phyloP scores from a whole-genome alignment of 2,113 vertebrate species.

The Madoqua kirkii region DNA sequence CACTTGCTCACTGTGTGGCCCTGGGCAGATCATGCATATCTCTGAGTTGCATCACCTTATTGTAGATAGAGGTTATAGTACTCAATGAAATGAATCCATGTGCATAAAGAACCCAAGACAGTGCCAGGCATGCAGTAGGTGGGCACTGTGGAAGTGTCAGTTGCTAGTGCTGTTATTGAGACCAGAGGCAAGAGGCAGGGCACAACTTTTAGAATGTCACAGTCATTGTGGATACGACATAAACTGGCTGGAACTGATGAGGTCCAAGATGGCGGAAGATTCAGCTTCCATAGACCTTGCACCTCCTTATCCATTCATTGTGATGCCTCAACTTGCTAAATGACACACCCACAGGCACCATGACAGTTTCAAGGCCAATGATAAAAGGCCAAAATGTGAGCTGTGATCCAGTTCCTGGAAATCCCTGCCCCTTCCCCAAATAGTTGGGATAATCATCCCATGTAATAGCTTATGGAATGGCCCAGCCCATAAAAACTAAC shows the following conservation, averaged over 20 bases:
- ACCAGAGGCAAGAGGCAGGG: neutral
- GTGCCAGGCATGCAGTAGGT: neutral
- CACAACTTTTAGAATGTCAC: neutral
- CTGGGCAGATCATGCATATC: neutral
- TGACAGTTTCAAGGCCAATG: neutral
- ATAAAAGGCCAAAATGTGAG: neutral
- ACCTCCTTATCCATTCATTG: neutral
- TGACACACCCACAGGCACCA: neutral
- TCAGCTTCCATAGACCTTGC: neutral
- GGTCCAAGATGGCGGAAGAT: neutral
- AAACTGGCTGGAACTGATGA: neutral
- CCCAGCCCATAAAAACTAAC: neutral
- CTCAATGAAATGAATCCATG: neutral
- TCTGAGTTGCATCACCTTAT: neutral
- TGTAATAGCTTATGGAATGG: neutral
- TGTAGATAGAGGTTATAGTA: neutral
- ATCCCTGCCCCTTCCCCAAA: neutral
- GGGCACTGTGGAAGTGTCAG: neutral
- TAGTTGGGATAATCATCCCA: neutral
- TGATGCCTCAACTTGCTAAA: neutral
- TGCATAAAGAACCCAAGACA: neutral
- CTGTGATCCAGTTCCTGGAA: neutral
- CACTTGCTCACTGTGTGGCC: neutral
- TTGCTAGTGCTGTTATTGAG: neutral
- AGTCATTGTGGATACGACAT: neutral